phyloP scores from a whole-genome alignment of 2,797 vertebrate species.

The Lithobates pipiens region DNA sequence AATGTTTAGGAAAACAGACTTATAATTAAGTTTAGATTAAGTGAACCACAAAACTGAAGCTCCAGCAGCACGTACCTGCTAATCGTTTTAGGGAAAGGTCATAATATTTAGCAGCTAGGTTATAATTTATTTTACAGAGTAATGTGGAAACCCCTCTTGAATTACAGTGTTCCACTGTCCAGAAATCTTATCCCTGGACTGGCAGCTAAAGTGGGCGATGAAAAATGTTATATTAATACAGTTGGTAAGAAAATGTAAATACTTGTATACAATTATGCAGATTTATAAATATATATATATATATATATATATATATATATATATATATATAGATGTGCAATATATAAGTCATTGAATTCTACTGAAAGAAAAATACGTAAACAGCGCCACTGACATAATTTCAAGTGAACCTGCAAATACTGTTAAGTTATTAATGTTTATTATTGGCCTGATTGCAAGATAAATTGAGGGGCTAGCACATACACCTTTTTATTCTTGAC shows the following conservation, averaged over 20 bases:
- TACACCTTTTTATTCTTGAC: too few relatives aligned
- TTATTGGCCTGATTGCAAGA: too few relatives aligned
- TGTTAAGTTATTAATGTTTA: too few relatives aligned
- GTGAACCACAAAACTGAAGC: not conserved
- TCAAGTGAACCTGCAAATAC: not conserved
- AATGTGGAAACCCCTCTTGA: conserved; percentile 11
- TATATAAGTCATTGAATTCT: not conserved
- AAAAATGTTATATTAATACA: not conserved
- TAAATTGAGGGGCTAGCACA: too few relatives aligned
- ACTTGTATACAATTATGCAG: not conserved
- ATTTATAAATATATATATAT: too few relatives aligned
- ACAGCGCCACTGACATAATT: not conserved
- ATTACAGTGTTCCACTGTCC: not conserved
- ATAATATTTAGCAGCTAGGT: conserved; percentile 37
- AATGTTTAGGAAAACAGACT: not conserved
- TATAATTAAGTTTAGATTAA: not conserved
- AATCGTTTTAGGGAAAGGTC: conserved; percentile 9
- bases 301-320: too few relatives aligned
- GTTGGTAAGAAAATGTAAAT: not conserved
- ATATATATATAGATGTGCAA: too few relatives aligned
- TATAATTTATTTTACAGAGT: conserved; percentile 8
- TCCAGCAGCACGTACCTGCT: not conserved
- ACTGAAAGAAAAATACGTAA: too few relatives aligned
- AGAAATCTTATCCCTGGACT: not conserved
- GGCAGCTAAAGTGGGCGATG: not conserved